Evolutionary conservation across 2,888 invertebrate genomes (phyloP), one percentile per base, ranked within the genome.

Genomic region (Hypomecis punctinalis): DNA sequence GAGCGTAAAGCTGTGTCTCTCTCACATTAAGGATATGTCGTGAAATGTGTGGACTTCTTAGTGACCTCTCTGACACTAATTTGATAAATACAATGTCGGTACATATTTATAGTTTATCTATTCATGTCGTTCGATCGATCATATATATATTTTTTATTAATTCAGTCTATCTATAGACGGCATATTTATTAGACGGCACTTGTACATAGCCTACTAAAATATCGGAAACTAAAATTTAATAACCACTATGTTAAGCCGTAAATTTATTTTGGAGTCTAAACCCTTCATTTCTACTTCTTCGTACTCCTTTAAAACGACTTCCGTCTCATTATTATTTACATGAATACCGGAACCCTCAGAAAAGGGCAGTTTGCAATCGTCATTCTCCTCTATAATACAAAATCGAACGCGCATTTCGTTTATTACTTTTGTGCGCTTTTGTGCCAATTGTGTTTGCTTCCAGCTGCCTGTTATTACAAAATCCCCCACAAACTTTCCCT

Each of bases 381-480:
- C 42, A 52, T 51, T 33, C 46, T 52, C 60, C 10, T 10, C 43
- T 37, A 13, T 56, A 64, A 60, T 62, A 23, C 3, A 23, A 23
- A 66, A 64, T 65, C 51, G 64, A 58, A 61, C 62, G 61, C 59
- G 63, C 63, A 69, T 65, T 67, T 65, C 53, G n/a, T 56, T 61
- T 64, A 63, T 61, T 63, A 62, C 65, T 61, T 66, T 42, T 33
- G 39, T 51, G 23, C 23, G 40, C 54, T 62, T 62, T 68, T 66
- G 56, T 63, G 64, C 59, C 68, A 66, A 69, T 70, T 62, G 66
- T 68, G 58, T 63, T 69, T 59, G 46, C 63, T 61, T 63, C 59
- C 71, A 71, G 70, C 68, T 72, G 72, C 63, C 42, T 36, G 42
- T 57, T 66, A 66, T 61, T 61, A 61, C 48, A 43, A 35, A 37